Evolutionary conservation across 2,888 invertebrate species (phyloP), one percentile per base, ranked within the genome.

Genomic region (Plagodis pulveraria): DNA sequence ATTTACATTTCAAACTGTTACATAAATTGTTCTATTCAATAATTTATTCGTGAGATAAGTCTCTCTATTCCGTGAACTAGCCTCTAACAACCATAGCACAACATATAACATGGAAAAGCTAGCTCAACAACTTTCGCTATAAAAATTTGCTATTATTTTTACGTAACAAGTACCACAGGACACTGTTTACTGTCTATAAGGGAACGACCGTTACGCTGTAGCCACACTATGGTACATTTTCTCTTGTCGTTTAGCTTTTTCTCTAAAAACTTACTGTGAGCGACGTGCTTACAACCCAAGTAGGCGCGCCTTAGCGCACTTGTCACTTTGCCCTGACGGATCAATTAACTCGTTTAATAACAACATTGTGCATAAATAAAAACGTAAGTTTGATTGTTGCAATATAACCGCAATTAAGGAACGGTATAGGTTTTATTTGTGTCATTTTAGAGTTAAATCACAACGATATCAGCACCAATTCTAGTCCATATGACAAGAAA

Each of bases 251-350:
- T 43, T 53, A 32, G 36, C 41, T 60, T 65, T 54, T 54, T 58
- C 60, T 73, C 91, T 91, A 91, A 86, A 80, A 80, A 92, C 93
- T 93, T 93, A 93, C 93, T 93, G 92, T 91, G 92, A 80, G 93
- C 93, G 81, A 90, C 86, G 83, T 84, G 86, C 88, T 93, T 93
- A 93, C 91, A 93, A 91, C 91, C 89, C 86, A 92, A 92, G 87
- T 93, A 93, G 69, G 91, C 92, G 77, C 91, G 86, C 84, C 93
- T 88, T 73, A 93, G 86, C 78, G 93, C 93, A 77, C 83, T 85
- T 78, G 89, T 90, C 88, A 93, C 90, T 89, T 88, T 93, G 81
- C 93, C 93, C 93, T 93, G 91, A 89, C 73, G 73, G 72, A 77
- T 69, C 78, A 84, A 76, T 69, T 33, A 40, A 36, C 36, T 38